These are phyloP conservation scores for Epizoanthus rinbou DNA, from an alignment of 92 coral and sea anemone species.

Conservation along the genomic window DNA sequence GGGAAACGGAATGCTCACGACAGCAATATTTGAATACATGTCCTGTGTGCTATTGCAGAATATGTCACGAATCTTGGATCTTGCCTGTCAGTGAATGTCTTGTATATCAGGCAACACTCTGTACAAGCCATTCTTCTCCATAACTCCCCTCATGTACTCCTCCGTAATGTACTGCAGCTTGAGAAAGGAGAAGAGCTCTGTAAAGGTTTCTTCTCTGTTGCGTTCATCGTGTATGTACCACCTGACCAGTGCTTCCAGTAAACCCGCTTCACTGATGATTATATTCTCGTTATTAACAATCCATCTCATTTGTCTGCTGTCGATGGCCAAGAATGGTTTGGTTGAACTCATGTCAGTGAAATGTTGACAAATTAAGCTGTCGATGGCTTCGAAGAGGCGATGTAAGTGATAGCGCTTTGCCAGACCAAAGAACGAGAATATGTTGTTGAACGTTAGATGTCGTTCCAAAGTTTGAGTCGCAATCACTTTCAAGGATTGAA, in stretches of 20 bases:
- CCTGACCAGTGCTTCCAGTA: conserved; percentile 1
- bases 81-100: background rate
- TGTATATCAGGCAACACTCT: background rate
- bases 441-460: background rate
- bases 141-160: background rate
- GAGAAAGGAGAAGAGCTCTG: conserved; percentile 6
- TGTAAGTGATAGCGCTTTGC: background rate
- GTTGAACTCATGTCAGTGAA: conserved; percentile 16
- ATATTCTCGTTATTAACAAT: conserved; percentile 1
- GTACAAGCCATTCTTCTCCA: background rate
- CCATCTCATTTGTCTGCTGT: conserved; percentile 21
- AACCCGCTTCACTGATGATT: conserved; percentile 8
- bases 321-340: conserved; percentile 9
- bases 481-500: background rate
- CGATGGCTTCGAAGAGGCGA: background rate
- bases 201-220: conserved; percentile 1
- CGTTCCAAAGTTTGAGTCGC: background rate
- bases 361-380: conserved; percentile 16
- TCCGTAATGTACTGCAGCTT: background rate
- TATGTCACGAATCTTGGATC: background rate
- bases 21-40: background rate
- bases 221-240: conserved; percentile 14
- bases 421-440: background rate
- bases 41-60: background rate
- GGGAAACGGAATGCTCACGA: background rate